Percentiles rank a stretch among this genome's conserved stretches.
phyloP scores from a whole-genome alignment of 2,113 vertebrate genomes.

The Dermatemys mawii region DNA sequence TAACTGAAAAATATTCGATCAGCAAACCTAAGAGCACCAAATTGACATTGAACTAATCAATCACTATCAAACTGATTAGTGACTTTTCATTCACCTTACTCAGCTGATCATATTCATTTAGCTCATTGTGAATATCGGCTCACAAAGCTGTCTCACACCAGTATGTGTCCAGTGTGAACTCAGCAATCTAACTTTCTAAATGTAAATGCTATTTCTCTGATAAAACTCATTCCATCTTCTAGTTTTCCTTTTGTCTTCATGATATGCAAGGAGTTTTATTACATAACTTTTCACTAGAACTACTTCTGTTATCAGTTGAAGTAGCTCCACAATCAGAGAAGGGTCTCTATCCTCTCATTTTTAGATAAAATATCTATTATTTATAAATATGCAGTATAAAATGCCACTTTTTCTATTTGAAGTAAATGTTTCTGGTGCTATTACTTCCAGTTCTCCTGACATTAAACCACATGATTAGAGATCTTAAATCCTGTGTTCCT shows the following conservation, averaged over 20 bases:
- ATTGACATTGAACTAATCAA: slow-evolving; percentile 71
- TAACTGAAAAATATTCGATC: slow-evolving; percentile 69
- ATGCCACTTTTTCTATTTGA: background rate
- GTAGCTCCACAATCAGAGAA: background rate
- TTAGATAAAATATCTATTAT: background rate
- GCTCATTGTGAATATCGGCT: slow-evolving; percentile 20
- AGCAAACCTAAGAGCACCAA: slow-evolving; percentile 62
- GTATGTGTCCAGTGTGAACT: background rate
- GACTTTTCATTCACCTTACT: slow-evolving; percentile 61
- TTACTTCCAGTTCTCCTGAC: background rate
- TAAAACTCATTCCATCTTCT: background rate
- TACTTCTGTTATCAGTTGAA: background rate
- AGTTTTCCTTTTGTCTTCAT: background rate
- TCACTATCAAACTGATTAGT: slow-evolving; percentile 69
- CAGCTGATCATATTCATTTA: slow-evolving; percentile 25
- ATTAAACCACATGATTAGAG: background rate
- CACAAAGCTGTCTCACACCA: background rate
- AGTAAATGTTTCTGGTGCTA: background rate
- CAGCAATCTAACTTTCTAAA: background rate
- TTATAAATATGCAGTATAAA: background rate
- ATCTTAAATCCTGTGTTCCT: background rate
- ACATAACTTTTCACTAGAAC: background rate
- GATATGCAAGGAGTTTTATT: background rate
- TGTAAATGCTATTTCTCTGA: background rate
- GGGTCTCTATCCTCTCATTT: background rate